Base-by-base conservation (phyloP, 2,888 invertebrate genomes). In the Lumbricus terrestris region DNA sequence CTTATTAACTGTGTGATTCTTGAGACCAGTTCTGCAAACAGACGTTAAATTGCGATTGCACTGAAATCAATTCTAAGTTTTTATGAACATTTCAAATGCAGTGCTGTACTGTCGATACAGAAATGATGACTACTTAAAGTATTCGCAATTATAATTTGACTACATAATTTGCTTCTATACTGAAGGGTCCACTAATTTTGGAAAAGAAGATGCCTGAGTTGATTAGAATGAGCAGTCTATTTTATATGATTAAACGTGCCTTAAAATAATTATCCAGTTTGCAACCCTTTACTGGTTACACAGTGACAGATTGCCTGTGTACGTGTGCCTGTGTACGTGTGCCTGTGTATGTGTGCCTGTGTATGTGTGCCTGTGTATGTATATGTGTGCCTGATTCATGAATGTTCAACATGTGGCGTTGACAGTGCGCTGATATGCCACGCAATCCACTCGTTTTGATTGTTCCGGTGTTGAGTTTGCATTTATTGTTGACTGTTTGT, bases 11-110 rank as follows among this genome's bases (percentile, higher is more conserved):
- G 69, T 69, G 6, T 69, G 5, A 69, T n/a, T 69, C n/a, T n/a
- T n/a, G 8, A 69, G n/a, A 15, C 13, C 0, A 5, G 5, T 69
- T 29, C 69, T 69, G n/a, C n/a, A 69, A n/a, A n/a, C 8, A 69
- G 69, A n/a, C n/a, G n/a, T 69, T n/a, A 69, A 69, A 69, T 69
- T 69, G 69, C n/a, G 69, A 69, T 69, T 69, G n/a, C 69, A 69
- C 69, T 69, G 69, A 69, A 69, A n/a, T 29, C 29, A 69, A 69
- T 69, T 69, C n/a, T n/a, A n/a, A 69, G 23, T 8, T 69, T n/a
- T 69, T 16, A 69, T n/a, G 69, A 69, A 69, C n/a, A 23, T 47
- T 47, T 47, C 47, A 23, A 47, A 47, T 20, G 20, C 47, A 47
- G n/a, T n/a, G n/a, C n/a, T 40, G 6, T 15, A 40, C 69, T 69